Evolutionary conservation across 2,113 vertebrate species (phyloP), one percentile per base, ranked within the genome.

Genomic region (Pontoporia blainvillei): DNA sequence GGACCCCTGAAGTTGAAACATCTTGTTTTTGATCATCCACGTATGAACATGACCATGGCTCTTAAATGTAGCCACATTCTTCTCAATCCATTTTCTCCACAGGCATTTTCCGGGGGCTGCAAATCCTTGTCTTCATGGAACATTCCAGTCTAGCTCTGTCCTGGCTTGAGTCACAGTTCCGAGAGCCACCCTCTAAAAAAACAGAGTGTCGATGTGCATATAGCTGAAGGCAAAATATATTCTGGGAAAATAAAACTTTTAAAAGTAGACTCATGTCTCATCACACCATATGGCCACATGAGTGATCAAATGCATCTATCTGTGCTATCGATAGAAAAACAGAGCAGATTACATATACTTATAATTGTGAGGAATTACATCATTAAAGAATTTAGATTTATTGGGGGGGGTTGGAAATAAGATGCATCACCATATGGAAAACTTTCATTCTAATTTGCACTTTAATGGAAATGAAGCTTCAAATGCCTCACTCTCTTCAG

Each of bases 401-500:
- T 15, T 52, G 52, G 52, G 52, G 15, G 49, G 52, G 52, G 15
- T 6, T 52, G 52, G 52, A 52, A 52, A 52, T 52, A 52, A 52
- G 52, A 52, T 52, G 31, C 72, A 95, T 69, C 64, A 59, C 96
- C 95, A 96, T 90, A 95, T 97, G 97, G 93, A 41, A 91, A 91
- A 76, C 61, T 34, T 97, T 97, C 75, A 84, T 86, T 96, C 79
- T 81, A 76, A 97, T 90, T 95, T 97, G 69, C 90, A 92, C 86
- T 94, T 89, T 97, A 93, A 93, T 96, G 69, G 73, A 94, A 97
- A 93, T 64, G 90, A 97, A 90, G 72, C 61, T 97, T 93, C 76
- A n/a, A 90, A 91, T 83, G 79, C 94, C 59, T 95, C 62, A 12
- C 88, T 96, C 52, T 91, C 73, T 66, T 91, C 52, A 84, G 86